A percentile compares a stretch with the other conserved stretches of the same genome.
These are phyloP conservation scores for Melanotaenia maccullochi DNA, from an alignment of 2,797 vertebrate genomes.

Conservation along the genomic window DNA sequence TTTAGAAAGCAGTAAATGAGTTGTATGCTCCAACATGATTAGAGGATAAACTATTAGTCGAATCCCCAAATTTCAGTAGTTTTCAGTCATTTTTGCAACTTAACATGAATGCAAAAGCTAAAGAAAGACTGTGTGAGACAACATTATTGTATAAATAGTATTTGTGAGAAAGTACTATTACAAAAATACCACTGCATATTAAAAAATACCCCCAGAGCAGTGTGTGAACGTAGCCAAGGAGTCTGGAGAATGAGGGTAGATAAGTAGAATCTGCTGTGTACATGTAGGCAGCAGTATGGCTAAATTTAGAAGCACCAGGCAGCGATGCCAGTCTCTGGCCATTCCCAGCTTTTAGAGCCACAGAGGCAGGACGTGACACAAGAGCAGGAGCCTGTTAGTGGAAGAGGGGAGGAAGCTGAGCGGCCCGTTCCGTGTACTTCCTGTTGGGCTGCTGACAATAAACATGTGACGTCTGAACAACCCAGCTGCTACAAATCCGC, in stretches of 20 bases:
- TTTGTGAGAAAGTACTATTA: neutral
- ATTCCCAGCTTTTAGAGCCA: conserved; percentile 46
- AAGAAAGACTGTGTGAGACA: no score
- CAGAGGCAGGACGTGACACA: conserved; percentile 45
- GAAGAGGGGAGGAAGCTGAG: conserved; percentile 15
- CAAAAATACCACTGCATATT: neutral
- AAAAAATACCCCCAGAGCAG: neutral
- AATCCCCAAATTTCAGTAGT: neutral
- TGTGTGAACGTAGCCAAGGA: conserved; percentile 9
- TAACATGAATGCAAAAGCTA: neutral
- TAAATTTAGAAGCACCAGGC: conserved; percentile 67
- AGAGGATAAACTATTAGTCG: neutral
- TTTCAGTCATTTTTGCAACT: neutral
- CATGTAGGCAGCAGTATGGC: conserved; percentile 46
- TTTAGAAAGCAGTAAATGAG: neutral
- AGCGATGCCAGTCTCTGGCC: conserved; percentile 36
- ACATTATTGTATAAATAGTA: neutral
- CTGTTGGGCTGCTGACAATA: conserved; percentile 4
- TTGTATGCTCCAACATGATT: neutral
- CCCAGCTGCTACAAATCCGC: neutral
- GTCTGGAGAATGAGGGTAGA: conserved; percentile 14
- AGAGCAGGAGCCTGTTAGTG: neutral
- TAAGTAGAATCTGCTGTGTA: conserved; percentile 38
- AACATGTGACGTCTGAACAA: neutral
- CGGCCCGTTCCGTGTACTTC: conserved; percentile 37